Percentiles rank a stretch among this genome's conserved stretches.
phyloP scores from a whole-genome alignment of 2,113 vertebrate species.

The Kryptolebias marmoratus region DNA sequence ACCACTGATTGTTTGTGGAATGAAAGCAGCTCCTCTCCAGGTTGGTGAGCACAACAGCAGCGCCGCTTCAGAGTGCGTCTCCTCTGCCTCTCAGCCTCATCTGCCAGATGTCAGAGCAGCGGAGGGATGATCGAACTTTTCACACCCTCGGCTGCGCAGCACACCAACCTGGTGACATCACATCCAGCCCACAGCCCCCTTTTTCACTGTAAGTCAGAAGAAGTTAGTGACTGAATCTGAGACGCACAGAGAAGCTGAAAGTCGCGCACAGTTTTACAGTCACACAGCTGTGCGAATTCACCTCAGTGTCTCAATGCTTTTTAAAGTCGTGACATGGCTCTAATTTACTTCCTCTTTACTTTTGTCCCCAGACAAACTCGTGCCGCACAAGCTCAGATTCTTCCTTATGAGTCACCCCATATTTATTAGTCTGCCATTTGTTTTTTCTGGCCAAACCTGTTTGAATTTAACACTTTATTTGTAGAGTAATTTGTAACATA shows the following conservation, averaged over 20 bases:
- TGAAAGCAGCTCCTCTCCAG: not conserved
- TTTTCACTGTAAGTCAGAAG: not conserved
- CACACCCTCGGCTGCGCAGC: not conserved
- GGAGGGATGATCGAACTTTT: constrained; percentile 30
- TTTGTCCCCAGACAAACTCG: not conserved
- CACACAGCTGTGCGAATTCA: not conserved
- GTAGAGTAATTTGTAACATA: not conserved
- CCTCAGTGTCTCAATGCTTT: not conserved
- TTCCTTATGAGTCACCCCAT: not conserved
- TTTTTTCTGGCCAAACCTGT: not conserved
- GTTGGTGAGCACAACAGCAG: not conserved
- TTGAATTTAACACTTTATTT: constrained; percentile 1
- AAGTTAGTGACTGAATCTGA: not conserved
- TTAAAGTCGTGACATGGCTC: not conserved
- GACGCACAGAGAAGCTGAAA: not conserved
- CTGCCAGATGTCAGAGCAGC: constrained; percentile 22
- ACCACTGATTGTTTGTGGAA: constrained; percentile 9
- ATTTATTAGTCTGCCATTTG: not conserved
- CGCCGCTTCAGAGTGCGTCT: not conserved
- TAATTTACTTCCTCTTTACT: not conserved
- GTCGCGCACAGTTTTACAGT: not conserved
- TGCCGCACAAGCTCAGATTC: not conserved
- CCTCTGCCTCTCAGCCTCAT: constrained; percentile 17
- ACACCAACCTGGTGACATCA: constrained; percentile 23
- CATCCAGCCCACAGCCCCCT: not conserved